Percentiles rank a stretch among this genome's conserved stretches.
phyloP scores from a whole-genome alignment of 2,797 vertebrate species.

The Hippoglossus hippoglossus region DNA sequence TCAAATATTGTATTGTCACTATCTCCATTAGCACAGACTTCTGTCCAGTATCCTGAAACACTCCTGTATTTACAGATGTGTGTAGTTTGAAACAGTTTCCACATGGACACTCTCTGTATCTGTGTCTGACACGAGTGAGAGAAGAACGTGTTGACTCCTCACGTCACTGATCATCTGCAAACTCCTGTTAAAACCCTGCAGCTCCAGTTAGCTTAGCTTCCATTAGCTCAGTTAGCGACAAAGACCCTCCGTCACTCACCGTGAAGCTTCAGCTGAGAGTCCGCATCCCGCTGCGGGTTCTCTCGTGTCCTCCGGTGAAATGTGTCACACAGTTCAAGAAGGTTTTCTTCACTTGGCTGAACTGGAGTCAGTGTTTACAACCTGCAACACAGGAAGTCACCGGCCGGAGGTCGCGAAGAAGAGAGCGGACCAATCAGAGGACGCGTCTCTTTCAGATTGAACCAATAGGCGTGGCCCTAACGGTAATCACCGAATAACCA shows the following conservation, averaged over 20 bases:
- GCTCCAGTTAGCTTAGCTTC: neutral
- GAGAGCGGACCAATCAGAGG: slow-evolving; percentile 49
- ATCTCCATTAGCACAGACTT: too few species aligned
- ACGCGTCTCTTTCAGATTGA: neutral
- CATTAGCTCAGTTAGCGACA: slow-evolving; percentile 18
- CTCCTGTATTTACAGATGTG: too few species aligned
- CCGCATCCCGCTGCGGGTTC: neutral
- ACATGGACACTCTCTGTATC: too few species aligned
- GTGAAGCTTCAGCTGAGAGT: slow-evolving; percentile 10
- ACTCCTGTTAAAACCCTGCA: too few species aligned
- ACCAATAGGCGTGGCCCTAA: slow-evolving; percentile 29
- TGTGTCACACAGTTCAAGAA: slow-evolving; percentile 46
- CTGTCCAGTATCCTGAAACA: too few species aligned
- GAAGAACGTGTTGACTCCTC: neutral
- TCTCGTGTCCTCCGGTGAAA: neutral
- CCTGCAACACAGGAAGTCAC: slow-evolving; percentile 6
- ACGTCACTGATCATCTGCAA: neutral
- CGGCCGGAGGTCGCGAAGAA: neutral
- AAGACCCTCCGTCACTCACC: slow-evolving; percentile 37
- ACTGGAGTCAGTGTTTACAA: slow-evolving; percentile 41
- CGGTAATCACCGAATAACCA: slow-evolving; percentile 12
- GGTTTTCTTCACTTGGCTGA: neutral
- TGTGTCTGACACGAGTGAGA: too few species aligned
- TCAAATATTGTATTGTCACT: too few species aligned
- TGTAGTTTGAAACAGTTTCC: too few species aligned